Percentiles rank a stretch among this genome's conserved stretches.
Conservation (phyloP, 2,797 vertebrate genomes). For the Sphenodon punctatus region DNA sequence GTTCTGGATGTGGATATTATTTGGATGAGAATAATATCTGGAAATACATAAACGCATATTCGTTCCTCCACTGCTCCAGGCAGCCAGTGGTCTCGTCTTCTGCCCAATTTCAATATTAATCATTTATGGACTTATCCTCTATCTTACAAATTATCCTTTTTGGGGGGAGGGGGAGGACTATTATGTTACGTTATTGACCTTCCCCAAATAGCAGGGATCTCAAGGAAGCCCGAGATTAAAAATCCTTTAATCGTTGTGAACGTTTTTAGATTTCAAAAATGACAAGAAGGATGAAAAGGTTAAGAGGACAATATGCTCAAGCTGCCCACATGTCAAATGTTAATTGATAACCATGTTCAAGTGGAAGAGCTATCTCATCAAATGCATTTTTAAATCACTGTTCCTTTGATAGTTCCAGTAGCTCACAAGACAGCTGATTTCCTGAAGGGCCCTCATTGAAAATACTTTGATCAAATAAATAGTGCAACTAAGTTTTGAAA, state of each 20-base stretch:
- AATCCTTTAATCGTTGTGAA: not conserved
- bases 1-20: no score
- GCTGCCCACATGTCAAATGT: not conserved
- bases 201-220: not conserved
- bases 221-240: not conserved
- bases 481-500: no score
- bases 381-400: not conserved
- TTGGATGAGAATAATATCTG: no score
- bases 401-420: not conserved
- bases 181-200: no score
- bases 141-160: no score
- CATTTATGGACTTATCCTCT: no score
- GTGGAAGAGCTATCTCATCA: not conserved
- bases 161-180: no score
- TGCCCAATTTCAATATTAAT: no score
- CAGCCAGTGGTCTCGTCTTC: no score
- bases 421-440: not conserved
- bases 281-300: not conserved
- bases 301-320: not conserved
- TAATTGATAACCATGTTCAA: not conserved
- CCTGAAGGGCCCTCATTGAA: not conserved
- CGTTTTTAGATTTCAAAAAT: not conserved
- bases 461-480: not conserved
- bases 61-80: no score
- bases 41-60: no score